A percentile compares a stretch with the other conserved stretches of the same genome.
These are phyloP conservation scores for Tachina fera DNA, from an alignment of 2,888 invertebrate genomes.

Conservation along the genomic window DNA sequence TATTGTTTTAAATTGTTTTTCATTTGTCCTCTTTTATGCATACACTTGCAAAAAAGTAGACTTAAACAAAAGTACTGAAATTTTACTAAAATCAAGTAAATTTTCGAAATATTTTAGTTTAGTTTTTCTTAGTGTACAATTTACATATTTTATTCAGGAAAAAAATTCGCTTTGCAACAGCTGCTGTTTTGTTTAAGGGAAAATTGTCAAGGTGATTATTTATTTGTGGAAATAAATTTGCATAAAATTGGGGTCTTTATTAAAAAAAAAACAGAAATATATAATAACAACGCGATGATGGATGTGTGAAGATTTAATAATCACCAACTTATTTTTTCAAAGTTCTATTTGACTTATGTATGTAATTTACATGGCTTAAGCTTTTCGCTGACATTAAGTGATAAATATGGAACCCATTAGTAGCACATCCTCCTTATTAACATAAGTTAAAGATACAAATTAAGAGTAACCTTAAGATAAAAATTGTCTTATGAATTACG, in stretches of 20 bases:
- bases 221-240: not conserved
- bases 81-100: too few relatives aligned
- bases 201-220: slow-evolving; percentile 14
- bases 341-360: not conserved
- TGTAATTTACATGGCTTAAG: not conserved
- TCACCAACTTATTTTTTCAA: not conserved
- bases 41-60: too few relatives aligned
- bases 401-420: not conserved
- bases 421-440: not conserved
- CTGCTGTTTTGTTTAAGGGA: slow-evolving; percentile 1
- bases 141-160: slow-evolving; percentile 9
- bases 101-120: too few relatives aligned
- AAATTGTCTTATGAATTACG: too few relatives aligned
- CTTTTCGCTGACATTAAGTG: not conserved
- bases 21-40: too few relatives aligned
- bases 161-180: not conserved
- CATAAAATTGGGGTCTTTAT: not conserved
- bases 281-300: not conserved
- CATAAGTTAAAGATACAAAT: not conserved
- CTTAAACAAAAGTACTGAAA: too few relatives aligned
- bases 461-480: not conserved
- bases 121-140: too few relatives aligned
- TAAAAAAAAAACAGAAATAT: not conserved
- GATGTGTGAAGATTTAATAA: slow-evolving; percentile 1
- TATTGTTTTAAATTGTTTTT: too few relatives aligned